Percentiles rank a stretch among this genome's conserved stretches.
phyloP scores from a whole-genome alignment of 2,113 vertebrate species.

The Lynx canadensis region DNA sequence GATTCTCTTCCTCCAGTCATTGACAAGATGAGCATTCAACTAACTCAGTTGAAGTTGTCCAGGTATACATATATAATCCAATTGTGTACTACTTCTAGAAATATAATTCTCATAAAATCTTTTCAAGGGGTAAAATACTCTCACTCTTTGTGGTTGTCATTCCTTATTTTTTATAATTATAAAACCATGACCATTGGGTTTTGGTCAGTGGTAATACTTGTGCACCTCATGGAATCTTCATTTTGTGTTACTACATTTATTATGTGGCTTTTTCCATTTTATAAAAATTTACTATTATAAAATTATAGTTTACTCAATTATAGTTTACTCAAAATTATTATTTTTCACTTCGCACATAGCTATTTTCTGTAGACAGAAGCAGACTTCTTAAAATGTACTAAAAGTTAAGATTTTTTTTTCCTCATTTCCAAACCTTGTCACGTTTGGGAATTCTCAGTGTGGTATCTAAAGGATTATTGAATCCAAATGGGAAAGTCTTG shows the following conservation, averaged over 20 bases:
- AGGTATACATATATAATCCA: conserved; percentile 85
- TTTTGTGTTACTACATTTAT: conserved; percentile 50
- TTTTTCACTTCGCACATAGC: not conserved
- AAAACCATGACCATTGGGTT: not conserved
- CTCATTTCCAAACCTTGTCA: conserved; percentile 22
- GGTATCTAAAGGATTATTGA: not conserved
- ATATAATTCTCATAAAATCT: not conserved
- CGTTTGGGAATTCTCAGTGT: not conserved
- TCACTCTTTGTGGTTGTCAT: not conserved
- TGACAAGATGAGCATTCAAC: conserved; percentile 91
- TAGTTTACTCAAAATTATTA: not conserved
- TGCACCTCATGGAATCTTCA: not conserved
- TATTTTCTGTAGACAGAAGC: not conserved
- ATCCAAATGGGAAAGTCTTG: not conserved
- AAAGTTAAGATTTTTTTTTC: conserved; percentile 17
- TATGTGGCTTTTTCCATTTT: not conserved
- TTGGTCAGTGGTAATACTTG: not conserved
- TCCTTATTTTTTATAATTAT: conserved; percentile 6
- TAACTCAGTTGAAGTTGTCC: conserved; percentile 93
- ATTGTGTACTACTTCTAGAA: not conserved
- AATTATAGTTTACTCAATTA: conserved; percentile 11
- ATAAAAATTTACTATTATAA: not conserved
- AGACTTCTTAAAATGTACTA: not conserved
- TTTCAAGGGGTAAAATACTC: not conserved
- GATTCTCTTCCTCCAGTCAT: conserved; percentile 91